Percentiles rank a stretch among this genome's conserved stretches.
phyloP scores from a whole-genome alignment of 2,113 vertebrate species.

The Leuciscus idus region DNA sequence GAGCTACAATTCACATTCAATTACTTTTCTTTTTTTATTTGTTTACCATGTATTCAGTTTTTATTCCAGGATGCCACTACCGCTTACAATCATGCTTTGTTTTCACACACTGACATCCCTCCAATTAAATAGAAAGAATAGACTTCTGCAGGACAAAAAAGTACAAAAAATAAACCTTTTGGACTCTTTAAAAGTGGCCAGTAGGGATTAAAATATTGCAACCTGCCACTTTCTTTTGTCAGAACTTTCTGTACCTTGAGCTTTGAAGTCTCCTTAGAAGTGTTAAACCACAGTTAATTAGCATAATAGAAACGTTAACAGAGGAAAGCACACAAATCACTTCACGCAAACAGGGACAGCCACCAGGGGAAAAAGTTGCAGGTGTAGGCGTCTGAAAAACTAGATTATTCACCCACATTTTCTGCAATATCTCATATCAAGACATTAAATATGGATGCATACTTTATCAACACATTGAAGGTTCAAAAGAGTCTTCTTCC shows the following conservation, averaged over 20 bases:
- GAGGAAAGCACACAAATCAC: constrained; percentile 44
- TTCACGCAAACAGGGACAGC: constrained; percentile 48
- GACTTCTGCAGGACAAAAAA: background rate
- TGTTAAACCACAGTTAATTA: constrained; percentile 61
- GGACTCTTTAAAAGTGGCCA: constrained; percentile 1
- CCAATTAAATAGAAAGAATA: background rate
- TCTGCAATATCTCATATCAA: constrained; percentile 26
- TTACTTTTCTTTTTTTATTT: background rate
- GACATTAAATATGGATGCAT: constrained; percentile 26
- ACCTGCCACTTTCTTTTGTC: constrained; percentile 62
- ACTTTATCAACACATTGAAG: constrained; percentile 41
- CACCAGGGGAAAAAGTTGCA: constrained; percentile 38
- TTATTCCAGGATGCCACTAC: background rate
- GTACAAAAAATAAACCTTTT: background rate
- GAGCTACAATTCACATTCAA: background rate
- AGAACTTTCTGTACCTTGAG: constrained; percentile 42
- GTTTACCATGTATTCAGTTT: background rate
- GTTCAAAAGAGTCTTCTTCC: constrained; percentile 40
- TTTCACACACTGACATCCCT: constrained; percentile 11
- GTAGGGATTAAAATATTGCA: constrained; percentile 60
- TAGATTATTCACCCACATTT: constrained; percentile 28
- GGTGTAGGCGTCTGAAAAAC: constrained; percentile 33
- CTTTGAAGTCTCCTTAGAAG: constrained; percentile 65
- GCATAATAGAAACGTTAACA: constrained; percentile 62
- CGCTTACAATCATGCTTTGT: background rate